phyloP scores from a whole-genome alignment of 2,797 vertebrate genomes.

The Diplodus sargus region DNA sequence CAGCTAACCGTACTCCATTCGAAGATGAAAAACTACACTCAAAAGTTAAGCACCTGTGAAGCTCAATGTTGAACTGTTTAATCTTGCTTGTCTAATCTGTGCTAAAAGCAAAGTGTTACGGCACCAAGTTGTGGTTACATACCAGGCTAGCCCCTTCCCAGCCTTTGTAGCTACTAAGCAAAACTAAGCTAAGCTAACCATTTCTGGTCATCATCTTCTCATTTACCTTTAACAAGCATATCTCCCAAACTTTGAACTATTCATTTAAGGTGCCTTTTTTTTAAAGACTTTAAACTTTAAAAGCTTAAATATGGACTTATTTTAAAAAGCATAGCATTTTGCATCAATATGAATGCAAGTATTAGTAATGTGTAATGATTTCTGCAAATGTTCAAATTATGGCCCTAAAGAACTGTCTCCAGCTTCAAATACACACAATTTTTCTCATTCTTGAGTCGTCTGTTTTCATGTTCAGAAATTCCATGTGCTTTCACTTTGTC shows the following conservation, averaged over 20 bases:
- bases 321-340: conserved; percentile 32
- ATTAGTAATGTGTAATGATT: conserved; percentile 11
- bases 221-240: not conserved
- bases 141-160: not conserved
- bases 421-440: not conserved
- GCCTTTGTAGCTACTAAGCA: not conserved
- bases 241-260: not conserved
- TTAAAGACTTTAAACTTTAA: not conserved
- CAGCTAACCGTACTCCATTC: not conserved
- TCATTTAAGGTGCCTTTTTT: conserved; percentile 11
- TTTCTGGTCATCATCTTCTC: not conserved
- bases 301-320: conserved; percentile 8
- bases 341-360: conserved; percentile 12
- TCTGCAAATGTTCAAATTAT: conserved; percentile 17
- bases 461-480: conserved; percentile 22
- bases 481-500: conserved; percentile 37
- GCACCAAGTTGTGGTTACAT: not conserved
- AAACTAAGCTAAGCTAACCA: not conserved
- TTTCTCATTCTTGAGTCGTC: conserved; percentile 20
- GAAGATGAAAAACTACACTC: not conserved
- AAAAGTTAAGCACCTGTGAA: not conserved
- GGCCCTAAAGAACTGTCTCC: not conserved
- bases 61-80: not conserved
- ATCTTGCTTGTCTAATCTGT: not conserved
- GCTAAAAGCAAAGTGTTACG: not conserved